Percentiles rank a stretch among this genome's conserved stretches.
Evolutionary conservation across 2,888 invertebrate genomes (phyloP).

Genomic region (Platycheirus rosarum): DNA sequence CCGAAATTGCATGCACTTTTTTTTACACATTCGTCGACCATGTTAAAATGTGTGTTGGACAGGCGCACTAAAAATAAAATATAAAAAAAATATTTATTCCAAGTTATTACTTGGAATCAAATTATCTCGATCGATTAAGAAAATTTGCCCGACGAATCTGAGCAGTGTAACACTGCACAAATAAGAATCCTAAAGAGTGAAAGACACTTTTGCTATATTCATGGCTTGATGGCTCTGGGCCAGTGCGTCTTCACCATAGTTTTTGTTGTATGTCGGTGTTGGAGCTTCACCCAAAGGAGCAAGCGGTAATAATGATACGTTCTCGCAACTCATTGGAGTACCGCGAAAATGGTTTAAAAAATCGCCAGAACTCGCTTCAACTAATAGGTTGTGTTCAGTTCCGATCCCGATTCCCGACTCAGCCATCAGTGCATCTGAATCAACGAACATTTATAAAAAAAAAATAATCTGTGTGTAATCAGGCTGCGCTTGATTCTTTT

Average conservation of each 20-base stretch:
- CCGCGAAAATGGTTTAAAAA: slow-evolving; percentile 57
- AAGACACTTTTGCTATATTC: slow-evolving; percentile 42
- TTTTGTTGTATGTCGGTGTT: not conserved
- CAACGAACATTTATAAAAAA: slow-evolving; percentile 36
- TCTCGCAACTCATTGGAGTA: slow-evolving; percentile 52
- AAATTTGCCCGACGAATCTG: slow-evolving; percentile 41
- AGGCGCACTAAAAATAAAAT: slow-evolving; percentile 38
- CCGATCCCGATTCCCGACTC: slow-evolving; percentile 4
- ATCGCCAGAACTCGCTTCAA: slow-evolving; percentile 52
- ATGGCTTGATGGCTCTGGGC: slow-evolving; percentile 9
- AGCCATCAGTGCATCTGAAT: not conserved
- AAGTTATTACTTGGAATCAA: slow-evolving; percentile 73
- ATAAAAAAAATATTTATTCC: slow-evolving; percentile 57
- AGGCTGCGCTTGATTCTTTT: slow-evolving; percentile 47
- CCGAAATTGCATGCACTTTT: slow-evolving; percentile 16
- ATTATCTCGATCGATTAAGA: slow-evolving; percentile 73
- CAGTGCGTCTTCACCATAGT: not conserved
- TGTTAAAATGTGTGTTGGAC: slow-evolving; percentile 34
- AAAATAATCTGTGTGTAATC: slow-evolving; percentile 70
- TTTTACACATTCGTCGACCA: too few species aligned
- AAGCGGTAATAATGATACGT: slow-evolving; percentile 62
- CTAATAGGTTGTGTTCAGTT: too few species aligned
- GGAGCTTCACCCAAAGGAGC: slow-evolving; percentile 29
- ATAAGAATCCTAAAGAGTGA: slow-evolving; percentile 32
- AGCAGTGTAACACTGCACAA: slow-evolving; percentile 32